Evolutionary conservation across 2,113 vertebrate genomes (phyloP).

Genomic region (Merops nubicus): DNA sequence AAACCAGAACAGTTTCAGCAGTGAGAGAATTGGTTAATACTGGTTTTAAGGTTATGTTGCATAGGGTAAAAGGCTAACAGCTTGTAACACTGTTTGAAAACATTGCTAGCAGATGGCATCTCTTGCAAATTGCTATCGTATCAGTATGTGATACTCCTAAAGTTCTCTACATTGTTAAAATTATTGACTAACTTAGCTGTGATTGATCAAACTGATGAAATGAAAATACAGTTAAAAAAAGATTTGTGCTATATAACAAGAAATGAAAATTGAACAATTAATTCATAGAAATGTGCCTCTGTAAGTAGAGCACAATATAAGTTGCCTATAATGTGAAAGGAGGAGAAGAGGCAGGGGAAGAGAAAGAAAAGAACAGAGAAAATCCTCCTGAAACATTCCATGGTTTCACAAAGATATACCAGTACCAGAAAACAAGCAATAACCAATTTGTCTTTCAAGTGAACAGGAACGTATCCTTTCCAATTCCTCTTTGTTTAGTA

Average conservation of each 20-base stretch:
- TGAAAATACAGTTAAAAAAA: background rate
- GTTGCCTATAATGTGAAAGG: background rate
- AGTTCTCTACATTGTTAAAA: background rate
- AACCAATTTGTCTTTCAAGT: background rate
- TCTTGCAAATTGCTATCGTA: background rate
- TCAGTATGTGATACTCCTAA: background rate
- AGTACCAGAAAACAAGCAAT: background rate
- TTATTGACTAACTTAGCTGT: background rate
- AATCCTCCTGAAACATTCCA: background rate
- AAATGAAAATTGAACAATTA: background rate
- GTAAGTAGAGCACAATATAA: background rate
- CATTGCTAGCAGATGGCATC: background rate
- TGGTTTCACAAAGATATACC: background rate
- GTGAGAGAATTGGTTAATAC: background rate
- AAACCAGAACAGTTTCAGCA: background rate
- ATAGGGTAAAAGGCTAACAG: background rate
- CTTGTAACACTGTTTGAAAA: background rate
- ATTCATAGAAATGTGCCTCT: background rate
- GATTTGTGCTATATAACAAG: background rate
- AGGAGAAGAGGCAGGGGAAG: background rate
- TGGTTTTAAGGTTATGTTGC: background rate
- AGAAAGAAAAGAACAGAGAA: background rate
- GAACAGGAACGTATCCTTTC: background rate
- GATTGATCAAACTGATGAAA: background rate
- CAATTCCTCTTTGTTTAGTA: background rate